Base-by-base conservation (phyloP, 64 coral and sea anemone genomes). In the Pachyseris speciosa region DNA sequence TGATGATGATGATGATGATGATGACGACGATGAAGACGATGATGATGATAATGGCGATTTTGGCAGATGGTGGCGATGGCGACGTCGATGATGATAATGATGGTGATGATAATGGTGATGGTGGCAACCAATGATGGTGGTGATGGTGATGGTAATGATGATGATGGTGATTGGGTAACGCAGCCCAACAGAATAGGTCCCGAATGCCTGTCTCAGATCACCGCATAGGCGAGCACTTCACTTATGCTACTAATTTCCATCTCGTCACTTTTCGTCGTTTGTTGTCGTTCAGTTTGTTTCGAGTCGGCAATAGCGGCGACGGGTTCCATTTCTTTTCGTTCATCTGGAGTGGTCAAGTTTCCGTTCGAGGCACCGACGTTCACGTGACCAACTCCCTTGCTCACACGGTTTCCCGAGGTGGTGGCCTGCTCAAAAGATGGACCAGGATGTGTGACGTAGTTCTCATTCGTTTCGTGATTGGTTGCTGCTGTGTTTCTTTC, bases 401-500 rank as follows among this genome's bases (percentile, higher is more conserved):
- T 81, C 16, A 15, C 6, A 33, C n/a, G 32, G 22, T 4, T 81
- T 19, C n/a, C 77, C 16, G 77, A 61, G 19, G 77, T 58, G 34
- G 77, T 81, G 22, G 51, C 53, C 52, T 63, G 77, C 7, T 16
- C 7, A 22, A 37, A 25, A 59, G 51, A 61, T 2, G 77, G 32
- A 39, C 52, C 22, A 2, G 53, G 20, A 63, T 63, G 33, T 15
- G 51, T 61, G 37, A 80, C 85, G 50, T 69, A 32, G 5, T 49
- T 52, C 16, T 84, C 73, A 0, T 17, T 42, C 9, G 25, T 48
- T 48, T 93, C 72, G 4, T 83, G 55, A 25, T 72, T 66, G 67
- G 78, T 15, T 24, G 8, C 47, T 26, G 30, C 59, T 3, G 65
- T 52, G 47, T 98, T 91, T 36, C 47, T 45, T 48, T 98, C 92